These are phyloP conservation scores for Rugalucina vietnamica DNA, from an alignment of 2,888 invertebrate species.

Conservation along the genomic window DNA sequence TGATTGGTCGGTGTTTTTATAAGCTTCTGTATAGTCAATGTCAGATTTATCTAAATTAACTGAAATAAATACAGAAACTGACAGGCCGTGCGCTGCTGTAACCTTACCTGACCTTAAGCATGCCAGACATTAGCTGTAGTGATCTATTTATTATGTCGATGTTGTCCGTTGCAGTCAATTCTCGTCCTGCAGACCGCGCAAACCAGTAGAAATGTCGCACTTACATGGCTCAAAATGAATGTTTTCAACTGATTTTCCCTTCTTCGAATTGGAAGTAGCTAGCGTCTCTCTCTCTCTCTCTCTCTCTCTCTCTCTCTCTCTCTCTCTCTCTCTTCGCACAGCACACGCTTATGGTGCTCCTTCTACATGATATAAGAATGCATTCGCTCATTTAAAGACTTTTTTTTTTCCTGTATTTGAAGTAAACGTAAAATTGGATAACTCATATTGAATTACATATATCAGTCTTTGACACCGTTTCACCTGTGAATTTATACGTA, in stretches of 20 bases:
- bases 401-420: not conserved
- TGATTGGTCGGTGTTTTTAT: constrained; percentile 5
- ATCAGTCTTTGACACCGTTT: not conserved
- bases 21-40: constrained; percentile 1
- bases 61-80: constrained; percentile 7
- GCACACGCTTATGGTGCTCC: too few relatives aligned
- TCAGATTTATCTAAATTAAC: constrained; percentile 12
- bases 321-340: too few relatives aligned
- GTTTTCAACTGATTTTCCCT: too few relatives aligned
- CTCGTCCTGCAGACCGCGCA: too few relatives aligned
- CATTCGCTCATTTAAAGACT: too few relatives aligned
- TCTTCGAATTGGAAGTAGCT: too few relatives aligned
- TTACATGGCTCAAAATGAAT: too few relatives aligned
- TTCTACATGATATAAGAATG: too few relatives aligned
- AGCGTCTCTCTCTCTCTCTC: too few relatives aligned
- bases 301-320: too few relatives aligned
- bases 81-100: constrained; percentile 1
- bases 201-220: too few relatives aligned
- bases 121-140: constrained; percentile 2
- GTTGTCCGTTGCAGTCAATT: constrained; percentile 1
- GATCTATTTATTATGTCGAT: constrained; percentile 3
- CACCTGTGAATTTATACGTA: constrained; percentile 12
- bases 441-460: not conserved
- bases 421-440: not conserved
- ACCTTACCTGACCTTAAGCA: constrained; percentile 10